Evolutionary conservation across 35 echinoderm and acorn worm species (phyloP).

Genomic region (Amphiura filiformis): DNA sequence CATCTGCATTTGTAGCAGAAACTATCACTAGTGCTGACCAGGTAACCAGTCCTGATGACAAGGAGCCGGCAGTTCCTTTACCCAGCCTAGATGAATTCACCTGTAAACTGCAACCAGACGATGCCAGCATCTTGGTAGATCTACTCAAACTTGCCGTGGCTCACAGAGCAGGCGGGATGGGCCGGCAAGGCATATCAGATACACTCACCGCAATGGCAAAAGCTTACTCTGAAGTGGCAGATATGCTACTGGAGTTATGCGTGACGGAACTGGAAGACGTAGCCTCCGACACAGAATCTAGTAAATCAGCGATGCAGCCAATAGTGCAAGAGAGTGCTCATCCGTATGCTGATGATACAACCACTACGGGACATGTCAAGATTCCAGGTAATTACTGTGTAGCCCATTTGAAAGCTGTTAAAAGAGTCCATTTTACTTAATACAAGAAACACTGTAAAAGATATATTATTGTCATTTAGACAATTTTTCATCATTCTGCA

Average conservation of each 20-base stretch:
- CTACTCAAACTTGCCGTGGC: slow-evolving; percentile 91
- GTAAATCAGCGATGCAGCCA: slow-evolving; percentile 83
- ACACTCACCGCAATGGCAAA: slow-evolving; percentile 90
- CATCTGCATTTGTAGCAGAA: slow-evolving; percentile 3
- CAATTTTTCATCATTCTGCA: no score
- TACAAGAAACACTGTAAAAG: no score
- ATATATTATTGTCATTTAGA: no score
- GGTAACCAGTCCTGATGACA: slow-evolving; percentile 87
- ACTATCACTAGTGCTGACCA: neutral
- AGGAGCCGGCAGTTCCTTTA: slow-evolving; percentile 27
- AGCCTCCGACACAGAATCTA: slow-evolving; percentile 88
- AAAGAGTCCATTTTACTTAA: no score
- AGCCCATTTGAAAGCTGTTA: no score
- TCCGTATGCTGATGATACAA: slow-evolving; percentile 92
- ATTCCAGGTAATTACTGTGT: slow-evolving; percentile 51
- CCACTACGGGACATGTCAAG: slow-evolving; percentile 77
- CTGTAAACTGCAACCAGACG: slow-evolving; percentile 66
- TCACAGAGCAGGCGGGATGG: slow-evolving; percentile 58
- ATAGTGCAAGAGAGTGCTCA: slow-evolving; percentile 91
- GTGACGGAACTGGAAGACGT: slow-evolving; percentile 97
- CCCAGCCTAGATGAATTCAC: slow-evolving; percentile 92
- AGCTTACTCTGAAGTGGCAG: slow-evolving; percentile 79
- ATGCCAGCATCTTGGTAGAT: slow-evolving; percentile 83
- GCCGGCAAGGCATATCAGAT: slow-evolving; percentile 74
- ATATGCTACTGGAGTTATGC: slow-evolving; percentile 94